These are phyloP conservation scores for Cladorhizidae sp. DNA, from an alignment of 37 sponge, comb jelly and placozoan genomes.

Conservation along the genomic window DNA sequence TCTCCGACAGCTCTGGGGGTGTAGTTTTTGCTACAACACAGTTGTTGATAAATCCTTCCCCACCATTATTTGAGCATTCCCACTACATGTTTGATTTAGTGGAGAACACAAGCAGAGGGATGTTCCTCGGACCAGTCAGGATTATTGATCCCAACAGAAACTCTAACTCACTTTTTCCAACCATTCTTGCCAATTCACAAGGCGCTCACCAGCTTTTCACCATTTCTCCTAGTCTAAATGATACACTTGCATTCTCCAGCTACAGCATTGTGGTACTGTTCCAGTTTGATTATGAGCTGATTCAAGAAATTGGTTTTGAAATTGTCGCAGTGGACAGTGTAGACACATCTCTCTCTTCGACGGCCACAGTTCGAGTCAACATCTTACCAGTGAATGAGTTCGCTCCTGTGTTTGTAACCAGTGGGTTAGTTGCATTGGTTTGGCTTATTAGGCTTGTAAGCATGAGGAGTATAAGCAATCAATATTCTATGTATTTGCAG, in stretches of 20 bases:
- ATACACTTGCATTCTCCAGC: neutral
- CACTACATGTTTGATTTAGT: neutral
- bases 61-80: conserved; percentile 21
- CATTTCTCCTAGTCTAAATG: neutral
- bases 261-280: neutral
- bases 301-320: neutral
- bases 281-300: conserved; percentile 30
- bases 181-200: neutral
- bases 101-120: neutral
- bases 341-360: neutral
- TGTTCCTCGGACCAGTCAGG: neutral
- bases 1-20: conserved; percentile 28
- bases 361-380: conserved; percentile 22
- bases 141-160: conserved; percentile 35
- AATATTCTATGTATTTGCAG: too few species aligned
- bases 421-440: too few species aligned
- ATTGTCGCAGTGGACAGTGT: conserved; percentile 21
- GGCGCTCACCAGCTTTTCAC: neutral
- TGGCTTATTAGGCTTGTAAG: too few species aligned
- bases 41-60: neutral
- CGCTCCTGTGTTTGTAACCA: conserved; percentile 9
- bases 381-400: conserved; percentile 50
- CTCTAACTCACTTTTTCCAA: neutral
- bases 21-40: neutral
- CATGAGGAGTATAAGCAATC: too few species aligned